phyloP scores from a whole-genome alignment of 2,888 invertebrate species.

The Sinopyrophorus schimmeli region DNA sequence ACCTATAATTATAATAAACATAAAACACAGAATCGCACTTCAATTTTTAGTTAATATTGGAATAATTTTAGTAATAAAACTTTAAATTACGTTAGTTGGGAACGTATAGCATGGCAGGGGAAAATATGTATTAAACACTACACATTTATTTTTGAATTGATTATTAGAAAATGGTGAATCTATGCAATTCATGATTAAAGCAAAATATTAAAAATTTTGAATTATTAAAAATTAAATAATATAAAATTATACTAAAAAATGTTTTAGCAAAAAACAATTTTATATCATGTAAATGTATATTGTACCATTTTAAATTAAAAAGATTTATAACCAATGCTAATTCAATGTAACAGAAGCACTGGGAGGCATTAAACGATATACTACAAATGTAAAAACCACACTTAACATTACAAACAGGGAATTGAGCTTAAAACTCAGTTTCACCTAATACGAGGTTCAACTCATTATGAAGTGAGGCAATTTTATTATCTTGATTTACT shows the following conservation, averaged over 20 bases:
- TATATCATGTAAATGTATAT: too few relatives aligned
- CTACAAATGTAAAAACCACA: conserved; percentile 14
- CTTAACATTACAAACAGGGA: conserved; percentile 13
- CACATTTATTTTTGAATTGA: not conserved
- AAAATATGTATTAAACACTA: too few relatives aligned
- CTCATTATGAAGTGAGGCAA: conserved; percentile 73
- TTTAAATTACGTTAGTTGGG: conserved; percentile 38
- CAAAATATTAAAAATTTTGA: not conserved
- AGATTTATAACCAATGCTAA: too few relatives aligned
- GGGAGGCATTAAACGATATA: conserved; percentile 5
- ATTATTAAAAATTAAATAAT: not conserved
- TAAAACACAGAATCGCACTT: not conserved
- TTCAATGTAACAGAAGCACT: conserved; percentile 8
- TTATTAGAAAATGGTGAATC: not conserved
- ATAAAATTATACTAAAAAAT: too few relatives aligned
- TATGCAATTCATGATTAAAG: not conserved
- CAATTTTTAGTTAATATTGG: not conserved
- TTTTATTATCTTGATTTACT: conserved; percentile 73
- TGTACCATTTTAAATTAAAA: too few relatives aligned
- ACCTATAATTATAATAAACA: conserved; percentile 61
- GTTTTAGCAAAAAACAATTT: not conserved
- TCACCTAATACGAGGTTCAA: conserved; percentile 71
- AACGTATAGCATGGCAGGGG: conserved; percentile 23
- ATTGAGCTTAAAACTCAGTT: conserved; percentile 32
- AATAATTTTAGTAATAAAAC: conserved; percentile 17